Percentiles rank a stretch among this genome's conserved stretches.
Evolutionary conservation across 2,113 vertebrate genomes (phyloP).

Genomic region (Peromyscus leucopus): DNA sequence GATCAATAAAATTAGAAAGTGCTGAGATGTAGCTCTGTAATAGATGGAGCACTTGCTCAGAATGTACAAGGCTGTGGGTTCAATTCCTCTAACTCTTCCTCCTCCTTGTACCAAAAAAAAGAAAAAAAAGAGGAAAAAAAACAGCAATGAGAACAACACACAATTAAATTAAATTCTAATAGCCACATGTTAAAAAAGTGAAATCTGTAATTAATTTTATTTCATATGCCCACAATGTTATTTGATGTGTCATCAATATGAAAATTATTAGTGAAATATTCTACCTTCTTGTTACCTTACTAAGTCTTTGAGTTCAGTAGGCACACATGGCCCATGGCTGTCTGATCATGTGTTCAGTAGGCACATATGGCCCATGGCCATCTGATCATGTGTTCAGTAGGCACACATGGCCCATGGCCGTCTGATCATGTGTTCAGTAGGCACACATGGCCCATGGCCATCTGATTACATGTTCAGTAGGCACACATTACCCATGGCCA

Average conservation of each 20-base stretch:
- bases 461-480: no score
- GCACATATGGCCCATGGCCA: no score
- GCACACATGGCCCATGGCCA: rapidly evolving
- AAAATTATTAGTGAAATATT: background rate
- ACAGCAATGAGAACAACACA: background rate
- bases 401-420: no score
- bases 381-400: no score
- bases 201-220: background rate
- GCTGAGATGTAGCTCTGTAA: background rate
- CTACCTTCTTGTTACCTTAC: background rate
- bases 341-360: no score
- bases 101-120: background rate
- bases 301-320: background rate
- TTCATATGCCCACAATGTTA: background rate
- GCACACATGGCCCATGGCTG: rapidly evolving
- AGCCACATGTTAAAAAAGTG: background rate
- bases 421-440: no score
- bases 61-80: background rate
- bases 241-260: background rate
- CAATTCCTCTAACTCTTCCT: background rate
- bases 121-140: no score
- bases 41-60: background rate
- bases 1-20: background rate
- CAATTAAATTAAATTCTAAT: background rate
- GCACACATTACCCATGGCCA: no score